Base-by-base conservation (phyloP, 2,797 vertebrate genomes). In the Bovichtus variegatus region DNA sequence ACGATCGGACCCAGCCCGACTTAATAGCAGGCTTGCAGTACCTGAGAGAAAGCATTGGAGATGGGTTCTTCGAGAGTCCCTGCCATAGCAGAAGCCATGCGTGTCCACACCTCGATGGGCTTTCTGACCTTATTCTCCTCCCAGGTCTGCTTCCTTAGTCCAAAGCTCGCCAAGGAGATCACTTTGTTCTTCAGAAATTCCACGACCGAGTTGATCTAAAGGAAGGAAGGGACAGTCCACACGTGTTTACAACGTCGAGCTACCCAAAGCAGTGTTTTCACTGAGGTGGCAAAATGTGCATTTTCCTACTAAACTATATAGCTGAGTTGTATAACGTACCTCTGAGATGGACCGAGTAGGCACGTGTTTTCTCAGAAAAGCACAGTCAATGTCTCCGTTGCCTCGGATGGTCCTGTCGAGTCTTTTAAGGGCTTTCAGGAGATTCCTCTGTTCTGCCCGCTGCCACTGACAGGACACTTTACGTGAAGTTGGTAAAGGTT, bases 31-130 rank as follows among this genome's bases (percentile, higher is more conserved):
- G 5, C 3, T 5, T 8, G 19, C 36, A 29, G 15, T 73, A 95
- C 95, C 93, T 94, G 93, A 54, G 90, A 89, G 77, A 96, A 95
- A 4, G 93, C 93, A 9, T 70, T 36, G 7, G 87, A 81, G 31
- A 95, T 86, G 1, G 81, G 16, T 4, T 76, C 80, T 13, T 90
- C 90, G 0, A 82, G 74, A 13, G 23, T 63, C 43, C 94, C 93
- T 6, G 90, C 41, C 66, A 94, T 40, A 46, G 76, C 66, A 29
- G 83, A 76, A 0, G 94, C 91, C 83, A 95, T 46, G 36, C 84
- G 47, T 6, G 74, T 81, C 95, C 95, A 96, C 47, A 83, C 2
- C 4, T 95, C 79, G 6, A 94, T 90, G 18, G 95, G 93, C 71
- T 80, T 90, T 43, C 54, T 79, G 36, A 1, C 9, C 1, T 21